Evolutionary conservation across 2,888 invertebrate species (phyloP), one percentile per base, ranked within the genome.

Genomic region (Petrolisthes cinctipes): DNA sequence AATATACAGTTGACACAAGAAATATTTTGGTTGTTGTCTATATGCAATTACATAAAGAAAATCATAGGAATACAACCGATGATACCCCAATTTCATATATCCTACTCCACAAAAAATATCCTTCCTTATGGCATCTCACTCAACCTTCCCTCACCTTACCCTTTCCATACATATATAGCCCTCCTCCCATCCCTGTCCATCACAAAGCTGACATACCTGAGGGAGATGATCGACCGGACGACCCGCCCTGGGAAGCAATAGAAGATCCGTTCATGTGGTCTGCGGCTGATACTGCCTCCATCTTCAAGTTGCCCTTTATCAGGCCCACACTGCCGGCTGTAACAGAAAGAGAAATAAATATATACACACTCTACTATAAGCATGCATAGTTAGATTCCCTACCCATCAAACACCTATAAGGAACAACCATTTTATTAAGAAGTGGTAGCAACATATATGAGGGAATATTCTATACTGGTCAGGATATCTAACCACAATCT

Each of bases 211-310:
- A 76, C 53, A n/a, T 56, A 88, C 89, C 89, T 85, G 89, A 88
- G 66, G 89, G 91, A 14, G 89, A 90, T 7, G 89, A 91, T 68
- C 91, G 88, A 23, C 91, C 91, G 11, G 89, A 91, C 14, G 89
- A 90, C n/a, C 91, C 91, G 53, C 89, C 88, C 81, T 88, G 91
- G 61, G 91, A 91, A 9, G 85, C 90, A 54, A 82, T 86, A 23
- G 89, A 90, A 4, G 90, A 86, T 37, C 90, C 90, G 73, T 90
- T 90, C 83, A 90, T 85, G 85, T 85, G 88, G 66, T 88, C 85
- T 53, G 71, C 80, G 11, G 84, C 75, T 57, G 88, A 66, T 23
- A 88, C 85, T 3, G 85, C 88, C 37, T 88, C 88, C 88, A 88
- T 88, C 88, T 88, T 88, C 14, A 78, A 78, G 73, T 86, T 83